Evolutionary conservation across 2,113 vertebrate genomes (phyloP).

Genomic region (Sceloporus tristichus): DNA sequence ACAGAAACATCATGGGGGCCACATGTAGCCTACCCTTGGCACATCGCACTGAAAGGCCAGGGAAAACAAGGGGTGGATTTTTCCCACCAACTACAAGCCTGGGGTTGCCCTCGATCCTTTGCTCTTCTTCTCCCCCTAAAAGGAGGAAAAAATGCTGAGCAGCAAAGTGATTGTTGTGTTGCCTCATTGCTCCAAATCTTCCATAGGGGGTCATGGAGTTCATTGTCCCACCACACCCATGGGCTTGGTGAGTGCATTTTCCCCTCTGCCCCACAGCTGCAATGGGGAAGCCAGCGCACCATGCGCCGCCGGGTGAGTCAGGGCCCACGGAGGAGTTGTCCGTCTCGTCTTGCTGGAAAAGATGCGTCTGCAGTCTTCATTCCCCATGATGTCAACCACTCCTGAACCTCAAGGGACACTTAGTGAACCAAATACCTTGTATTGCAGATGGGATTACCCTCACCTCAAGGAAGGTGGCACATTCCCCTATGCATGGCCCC

Average conservation of each 20-base stretch:
- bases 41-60: too few species aligned
- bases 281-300: not conserved
- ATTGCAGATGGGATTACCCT: not conserved
- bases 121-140: not conserved
- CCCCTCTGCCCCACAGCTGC: not conserved
- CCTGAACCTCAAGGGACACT: too few species aligned
- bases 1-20: too few species aligned
- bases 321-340: not conserved
- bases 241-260: too few species aligned
- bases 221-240: not conserved
- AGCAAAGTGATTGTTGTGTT: not conserved
- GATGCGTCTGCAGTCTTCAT: not conserved
- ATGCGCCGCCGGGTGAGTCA: constrained; percentile 11
- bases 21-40: too few species aligned
- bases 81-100: not conserved
- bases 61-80: not conserved
- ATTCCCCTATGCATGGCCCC: too few species aligned
- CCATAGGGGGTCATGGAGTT: not conserved
- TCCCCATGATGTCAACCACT: not conserved
- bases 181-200: not conserved
- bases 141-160: not conserved
- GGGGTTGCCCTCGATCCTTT: not conserved
- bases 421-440: not conserved
- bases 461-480: too few species aligned
- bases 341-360: not conserved